These are phyloP conservation scores for Intellagama lesueurii DNA, from an alignment of 2,797 vertebrate species.

Conservation along the genomic window DNA sequence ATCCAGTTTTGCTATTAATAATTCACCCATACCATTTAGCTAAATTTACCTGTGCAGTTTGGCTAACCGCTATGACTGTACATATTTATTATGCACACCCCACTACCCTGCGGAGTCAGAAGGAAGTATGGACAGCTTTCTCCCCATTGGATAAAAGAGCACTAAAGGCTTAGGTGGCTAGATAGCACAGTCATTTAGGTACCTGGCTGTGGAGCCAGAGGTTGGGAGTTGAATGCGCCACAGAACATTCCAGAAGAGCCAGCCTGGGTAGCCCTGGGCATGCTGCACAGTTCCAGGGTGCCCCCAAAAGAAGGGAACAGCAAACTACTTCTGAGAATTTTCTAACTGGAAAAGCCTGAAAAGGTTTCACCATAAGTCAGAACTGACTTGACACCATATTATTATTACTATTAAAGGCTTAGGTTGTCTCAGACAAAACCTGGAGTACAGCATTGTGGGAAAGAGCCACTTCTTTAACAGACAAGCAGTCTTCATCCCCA, in stretches of 20 bases:
- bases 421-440: neutral
- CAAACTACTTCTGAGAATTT: too few species aligned
- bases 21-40: conserved; percentile 55
- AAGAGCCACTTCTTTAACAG: neutral
- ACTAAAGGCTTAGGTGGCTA: neutral
- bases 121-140: neutral
- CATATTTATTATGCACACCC: conserved; percentile 14
- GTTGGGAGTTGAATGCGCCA: too few species aligned
- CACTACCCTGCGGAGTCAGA: neutral
- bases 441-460: neutral
- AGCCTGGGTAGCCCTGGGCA: too few species aligned
- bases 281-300: too few species aligned
- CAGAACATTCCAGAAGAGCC: too few species aligned
- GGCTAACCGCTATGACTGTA: neutral
- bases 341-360: too few species aligned
- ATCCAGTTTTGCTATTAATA: conserved; percentile 58
- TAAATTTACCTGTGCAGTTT: conserved; percentile 14
- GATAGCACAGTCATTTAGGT: too few species aligned
- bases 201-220: too few species aligned
- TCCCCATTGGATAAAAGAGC: neutral
- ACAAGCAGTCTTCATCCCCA: neutral
- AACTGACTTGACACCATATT: too few species aligned
- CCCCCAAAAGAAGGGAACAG: too few species aligned
- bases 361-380: too few species aligned
- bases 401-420: neutral